These are phyloP conservation scores for Macrosoma leucophasiata DNA, from an alignment of 2,888 invertebrate genomes.

Conservation along the genomic window DNA sequence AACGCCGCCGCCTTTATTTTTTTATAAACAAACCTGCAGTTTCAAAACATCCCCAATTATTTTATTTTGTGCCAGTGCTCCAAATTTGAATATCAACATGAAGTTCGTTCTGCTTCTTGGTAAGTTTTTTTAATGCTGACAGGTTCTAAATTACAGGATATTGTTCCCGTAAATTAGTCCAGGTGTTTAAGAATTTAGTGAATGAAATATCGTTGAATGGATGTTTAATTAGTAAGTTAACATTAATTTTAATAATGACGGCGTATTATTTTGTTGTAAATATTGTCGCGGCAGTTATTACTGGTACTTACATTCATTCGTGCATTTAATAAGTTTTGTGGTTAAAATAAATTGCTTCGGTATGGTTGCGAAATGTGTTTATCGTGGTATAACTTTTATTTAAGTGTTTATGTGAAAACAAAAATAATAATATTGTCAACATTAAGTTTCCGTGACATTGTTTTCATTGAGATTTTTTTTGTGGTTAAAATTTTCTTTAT, in stretches of 20 bases:
- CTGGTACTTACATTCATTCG: too few relatives aligned
- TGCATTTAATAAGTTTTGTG: too few relatives aligned
- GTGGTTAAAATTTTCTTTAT: too few relatives aligned
- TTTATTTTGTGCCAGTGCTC: slow-evolving; percentile 53
- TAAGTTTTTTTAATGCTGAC: slow-evolving; percentile 42
- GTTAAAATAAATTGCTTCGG: too few relatives aligned
- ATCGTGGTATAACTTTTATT: too few relatives aligned
- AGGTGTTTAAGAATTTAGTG: neutral
- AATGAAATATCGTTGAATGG: slow-evolving; percentile 4
- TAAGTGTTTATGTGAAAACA: too few relatives aligned
- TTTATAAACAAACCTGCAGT: slow-evolving; percentile 26
- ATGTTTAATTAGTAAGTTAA: slow-evolving; percentile 7
- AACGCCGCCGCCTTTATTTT: slow-evolving; percentile 50
- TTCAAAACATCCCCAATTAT: slow-evolving; percentile 32
- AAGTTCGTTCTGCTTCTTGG: slow-evolving; percentile 57
- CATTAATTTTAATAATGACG: slow-evolving; percentile 7
- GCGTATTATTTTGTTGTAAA: slow-evolving; percentile 2
- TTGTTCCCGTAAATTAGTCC: neutral
- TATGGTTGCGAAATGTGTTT: too few relatives aligned
- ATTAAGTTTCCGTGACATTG: too few relatives aligned
- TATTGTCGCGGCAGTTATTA: too few relatives aligned
- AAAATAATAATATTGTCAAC: too few relatives aligned
- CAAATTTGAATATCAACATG: slow-evolving; percentile 38
- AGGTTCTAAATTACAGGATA: neutral
- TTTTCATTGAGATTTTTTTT: too few relatives aligned